Evolutionary conservation across 2,888 invertebrate genomes (phyloP), one percentile per base, ranked within the genome.

Genomic region (Eupithecia exiguata): DNA sequence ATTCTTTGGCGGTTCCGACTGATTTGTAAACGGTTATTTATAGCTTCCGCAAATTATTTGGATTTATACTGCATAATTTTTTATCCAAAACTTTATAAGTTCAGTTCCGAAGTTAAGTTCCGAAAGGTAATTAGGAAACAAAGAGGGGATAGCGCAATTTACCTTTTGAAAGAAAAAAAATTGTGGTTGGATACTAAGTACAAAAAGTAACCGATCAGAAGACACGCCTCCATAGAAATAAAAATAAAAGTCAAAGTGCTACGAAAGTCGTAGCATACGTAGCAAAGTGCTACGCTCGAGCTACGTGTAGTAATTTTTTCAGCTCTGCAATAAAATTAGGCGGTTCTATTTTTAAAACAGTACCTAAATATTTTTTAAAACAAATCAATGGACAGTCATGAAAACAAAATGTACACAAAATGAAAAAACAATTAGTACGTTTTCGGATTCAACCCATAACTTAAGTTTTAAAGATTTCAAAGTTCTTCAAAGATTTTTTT

Each of bases 211-310:
- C 40, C 12, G 21, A 14, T 40, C 25, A 21, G 25, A 66, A 66
- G 66, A 36, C 66, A 66, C 66, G 66, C 66, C 66, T 66, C 63
- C 63, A 63, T 36, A 46, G 68, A 70, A 69, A 49, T 25, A 62
- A 61, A 69, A 72, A 71, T 49, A 78, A 77, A 72, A 76, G 38
- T 25, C 70, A 53, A 21, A 21, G 70, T 75, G 82, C 86, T 87
- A 87, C 88, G 85, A 80, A 53, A 63, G 76, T 72, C 85, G 88
- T 88, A 87, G 88, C 84, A 68, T 74, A 77, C 88, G 88, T 86
- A 86, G 88, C 83, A 62, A 38, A 14, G 38, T 79, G 83, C 86
- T 88, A 87, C 87, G 83, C 70, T 36, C 21, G 62, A 71, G 70
- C 6, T 35, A 30, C 35, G 12, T 12, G 10, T 30, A 14, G 18